A percentile compares a stretch with the other conserved stretches of the same genome.
Evolutionary conservation across 2,113 vertebrate genomes (phyloP).

Genomic region (Mobula birostris): DNA sequence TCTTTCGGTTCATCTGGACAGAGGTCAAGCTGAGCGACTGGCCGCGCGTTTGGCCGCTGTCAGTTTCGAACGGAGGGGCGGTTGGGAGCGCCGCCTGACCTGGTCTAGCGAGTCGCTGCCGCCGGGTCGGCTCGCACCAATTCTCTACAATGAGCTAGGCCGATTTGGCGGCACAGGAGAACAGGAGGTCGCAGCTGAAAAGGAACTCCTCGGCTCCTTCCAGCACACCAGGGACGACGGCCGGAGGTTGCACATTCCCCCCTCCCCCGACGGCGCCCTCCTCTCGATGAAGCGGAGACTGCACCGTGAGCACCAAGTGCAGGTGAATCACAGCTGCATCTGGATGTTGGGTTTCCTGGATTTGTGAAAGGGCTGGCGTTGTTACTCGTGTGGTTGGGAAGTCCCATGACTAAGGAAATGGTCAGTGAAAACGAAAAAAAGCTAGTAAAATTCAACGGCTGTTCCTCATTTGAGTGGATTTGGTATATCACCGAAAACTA

Average conservation of each 20-base stretch:
- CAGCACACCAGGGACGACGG: not conserved
- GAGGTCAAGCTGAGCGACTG: not conserved
- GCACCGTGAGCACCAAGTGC: too few relatives aligned
- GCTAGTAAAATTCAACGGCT: too few relatives aligned
- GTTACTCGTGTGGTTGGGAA: too few relatives aligned
- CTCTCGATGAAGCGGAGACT: too few relatives aligned
- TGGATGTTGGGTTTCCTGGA: too few relatives aligned
- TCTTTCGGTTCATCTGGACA: not conserved
- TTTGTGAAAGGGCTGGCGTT: too few relatives aligned
- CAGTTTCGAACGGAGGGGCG: slow-evolving; percentile 9
- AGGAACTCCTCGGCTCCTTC: not conserved
- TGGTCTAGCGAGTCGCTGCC: not conserved
- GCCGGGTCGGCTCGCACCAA: not conserved
- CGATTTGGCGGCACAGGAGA: not conserved
- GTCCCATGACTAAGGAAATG: too few relatives aligned
- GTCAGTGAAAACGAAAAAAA: too few relatives aligned
- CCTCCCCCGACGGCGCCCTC: not conserved
- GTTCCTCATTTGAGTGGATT: too few relatives aligned
- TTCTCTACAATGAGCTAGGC: not conserved
- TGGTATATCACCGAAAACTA: too few relatives aligned
- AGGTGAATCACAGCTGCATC: too few relatives aligned
- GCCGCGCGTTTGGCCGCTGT: not conserved
- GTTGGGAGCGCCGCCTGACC: not conserved
- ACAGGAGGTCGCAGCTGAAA: not conserved
- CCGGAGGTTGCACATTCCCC: not conserved